Conservation (phyloP, 2,113 vertebrate species). For the Brachyhypopomus gauderio region DNA sequence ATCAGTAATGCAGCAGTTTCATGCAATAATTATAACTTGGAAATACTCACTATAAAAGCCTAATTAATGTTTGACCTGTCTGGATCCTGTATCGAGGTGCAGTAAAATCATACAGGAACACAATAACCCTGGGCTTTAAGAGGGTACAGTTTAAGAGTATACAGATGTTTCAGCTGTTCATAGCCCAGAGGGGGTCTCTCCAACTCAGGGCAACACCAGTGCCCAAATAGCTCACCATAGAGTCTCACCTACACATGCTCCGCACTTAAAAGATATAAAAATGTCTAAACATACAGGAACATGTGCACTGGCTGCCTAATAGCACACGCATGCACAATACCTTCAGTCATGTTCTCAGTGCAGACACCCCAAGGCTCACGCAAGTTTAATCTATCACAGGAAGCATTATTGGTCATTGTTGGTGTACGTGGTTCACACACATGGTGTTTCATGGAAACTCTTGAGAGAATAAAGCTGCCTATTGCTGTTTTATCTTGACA, state of each 20-base stretch:
- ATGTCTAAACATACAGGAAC: not conserved
- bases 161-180: constrained; percentile 42
- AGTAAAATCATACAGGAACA: constrained; percentile 47
- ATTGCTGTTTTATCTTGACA: too few species aligned
- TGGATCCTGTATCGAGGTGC: not conserved
- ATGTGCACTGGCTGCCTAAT: too few species aligned
- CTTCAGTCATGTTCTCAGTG: too few species aligned
- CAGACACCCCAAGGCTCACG: too few species aligned
- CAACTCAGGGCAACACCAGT: constrained; percentile 6
- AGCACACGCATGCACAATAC: too few species aligned
- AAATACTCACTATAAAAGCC: constrained; percentile 41
- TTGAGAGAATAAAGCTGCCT: too few species aligned
- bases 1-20: constrained; percentile 29
- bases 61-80: constrained; percentile 39
- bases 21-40: constrained; percentile 49
- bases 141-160: constrained; percentile 31
- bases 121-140: constrained; percentile 3
- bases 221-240: not conserved
- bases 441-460: too few species aligned
- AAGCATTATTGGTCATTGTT: too few species aligned
- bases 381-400: too few species aligned
- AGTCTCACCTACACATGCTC: not conserved
- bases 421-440: too few species aligned
- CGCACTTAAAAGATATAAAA: not conserved
- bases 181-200: constrained; percentile 19